phyloP scores from a whole-genome alignment of 2,113 vertebrate species.

The Aythya baeri region DNA sequence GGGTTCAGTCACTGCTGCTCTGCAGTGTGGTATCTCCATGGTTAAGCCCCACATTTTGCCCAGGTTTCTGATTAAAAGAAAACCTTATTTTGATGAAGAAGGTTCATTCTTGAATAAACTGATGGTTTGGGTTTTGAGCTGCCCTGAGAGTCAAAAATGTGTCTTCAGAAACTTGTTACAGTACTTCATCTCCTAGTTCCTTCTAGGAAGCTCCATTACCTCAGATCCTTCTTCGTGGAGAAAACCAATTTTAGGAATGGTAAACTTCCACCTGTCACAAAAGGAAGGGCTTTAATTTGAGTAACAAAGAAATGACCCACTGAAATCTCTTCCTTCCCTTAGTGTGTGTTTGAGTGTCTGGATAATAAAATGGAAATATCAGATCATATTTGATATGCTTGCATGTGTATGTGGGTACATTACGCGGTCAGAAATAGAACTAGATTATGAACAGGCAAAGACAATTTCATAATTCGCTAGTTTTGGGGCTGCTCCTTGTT shows the following conservation, averaged over 20 bases:
- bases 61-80: background rate
- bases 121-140: background rate
- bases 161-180: background rate
- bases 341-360: rapidly evolving
- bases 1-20: background rate
- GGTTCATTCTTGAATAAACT: background rate
- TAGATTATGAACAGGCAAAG: background rate
- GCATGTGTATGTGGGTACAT: background rate
- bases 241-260: background rate
- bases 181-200: background rate
- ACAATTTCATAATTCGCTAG: background rate
- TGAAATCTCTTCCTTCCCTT: background rate
- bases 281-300: background rate
- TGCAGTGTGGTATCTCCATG: background rate
- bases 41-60: background rate
- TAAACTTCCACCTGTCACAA: background rate
- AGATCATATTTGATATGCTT: background rate
- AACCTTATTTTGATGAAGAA: background rate
- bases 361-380: background rate
- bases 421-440: background rate
- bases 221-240: background rate
- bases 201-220: background rate
- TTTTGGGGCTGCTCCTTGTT: background rate
- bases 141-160: background rate
- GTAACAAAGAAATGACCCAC: background rate